Conservation (phyloP, 2,797 vertebrate genomes). For the Karalla daura region DNA sequence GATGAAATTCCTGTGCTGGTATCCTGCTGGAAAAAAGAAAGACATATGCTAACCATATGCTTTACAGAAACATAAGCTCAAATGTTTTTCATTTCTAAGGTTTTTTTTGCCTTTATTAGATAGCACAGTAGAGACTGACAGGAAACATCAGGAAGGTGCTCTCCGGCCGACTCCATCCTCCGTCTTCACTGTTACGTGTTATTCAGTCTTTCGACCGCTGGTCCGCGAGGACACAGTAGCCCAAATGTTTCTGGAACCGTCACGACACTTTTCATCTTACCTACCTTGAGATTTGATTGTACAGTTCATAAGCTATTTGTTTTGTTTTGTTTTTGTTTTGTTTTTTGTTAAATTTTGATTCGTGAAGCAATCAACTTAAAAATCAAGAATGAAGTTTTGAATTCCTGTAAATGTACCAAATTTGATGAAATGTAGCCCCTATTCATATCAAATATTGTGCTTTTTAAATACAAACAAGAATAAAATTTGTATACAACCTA, state of each 20-base stretch:
- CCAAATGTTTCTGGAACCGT: conserved; percentile 49
- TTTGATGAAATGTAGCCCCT: conserved; percentile 68
- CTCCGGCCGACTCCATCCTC: conserved; percentile 28
- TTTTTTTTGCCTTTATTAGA: conserved; percentile 18
- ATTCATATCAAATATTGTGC: conserved; percentile 71
- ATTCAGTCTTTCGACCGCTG: not conserved
- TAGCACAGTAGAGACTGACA: conserved; percentile 38
- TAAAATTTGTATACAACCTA: conserved; percentile 79
- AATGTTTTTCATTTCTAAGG: conserved; percentile 52
- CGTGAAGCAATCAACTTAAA: conserved; percentile 66
- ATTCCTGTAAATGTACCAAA: conserved; percentile 81
- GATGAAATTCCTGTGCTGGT: conserved; percentile 67
- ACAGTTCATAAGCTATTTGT: conserved; percentile 88
- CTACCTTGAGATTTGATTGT: conserved; percentile 81
- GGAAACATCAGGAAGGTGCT: conserved; percentile 27
- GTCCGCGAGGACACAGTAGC: conserved; percentile 6
- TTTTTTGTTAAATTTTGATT: conserved; percentile 70
- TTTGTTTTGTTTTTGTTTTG: too few relatives aligned
- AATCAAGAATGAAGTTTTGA: conserved; percentile 69
- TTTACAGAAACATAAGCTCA: conserved; percentile 77
- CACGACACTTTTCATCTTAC: conserved; percentile 55
- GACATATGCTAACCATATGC: conserved; percentile 70
- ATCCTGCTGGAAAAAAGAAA: conserved; percentile 68
- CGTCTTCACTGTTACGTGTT: conserved; percentile 20
- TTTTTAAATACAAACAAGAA: conserved; percentile 77